phyloP scores from a whole-genome alignment of 2,113 vertebrate species.

The Bungarus multicinctus region DNA sequence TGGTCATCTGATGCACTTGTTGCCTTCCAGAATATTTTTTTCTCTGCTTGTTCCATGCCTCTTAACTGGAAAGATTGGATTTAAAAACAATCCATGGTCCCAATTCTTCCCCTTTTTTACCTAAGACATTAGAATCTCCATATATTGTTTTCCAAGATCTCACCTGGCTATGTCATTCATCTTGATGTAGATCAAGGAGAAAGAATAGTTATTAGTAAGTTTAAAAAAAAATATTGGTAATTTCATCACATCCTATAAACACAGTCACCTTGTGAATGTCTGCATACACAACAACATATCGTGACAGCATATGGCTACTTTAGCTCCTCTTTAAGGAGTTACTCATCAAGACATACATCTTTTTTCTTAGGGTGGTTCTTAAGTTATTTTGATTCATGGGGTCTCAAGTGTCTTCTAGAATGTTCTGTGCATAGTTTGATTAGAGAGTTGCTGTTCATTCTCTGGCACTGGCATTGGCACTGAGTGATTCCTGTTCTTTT shows the following conservation, averaged over 20 bases:
- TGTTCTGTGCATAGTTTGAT: neutral
- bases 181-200: too few species aligned
- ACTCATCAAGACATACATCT: neutral
- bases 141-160: neutral
- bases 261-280: neutral
- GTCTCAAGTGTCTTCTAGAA: neutral
- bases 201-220: too few species aligned
- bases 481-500: neutral
- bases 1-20: neutral
- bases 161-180: too few species aligned
- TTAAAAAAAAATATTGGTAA: neutral
- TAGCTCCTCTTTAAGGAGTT: neutral
- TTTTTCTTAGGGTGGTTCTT: neutral
- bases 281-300: neutral
- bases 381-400: neutral
- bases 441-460: neutral
- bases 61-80: neutral
- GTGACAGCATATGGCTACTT: neutral
- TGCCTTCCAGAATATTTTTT: neutral
- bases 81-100: neutral
- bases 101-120: neutral
- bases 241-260: neutral
- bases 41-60: neutral
- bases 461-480: neutral
- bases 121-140: neutral